Percentiles rank a stretch among this genome's conserved stretches.
These are phyloP conservation scores for Geodia barretti DNA, from an alignment of 37 sponge, comb jelly and placozoan genomes.

Conservation along the genomic window DNA sequence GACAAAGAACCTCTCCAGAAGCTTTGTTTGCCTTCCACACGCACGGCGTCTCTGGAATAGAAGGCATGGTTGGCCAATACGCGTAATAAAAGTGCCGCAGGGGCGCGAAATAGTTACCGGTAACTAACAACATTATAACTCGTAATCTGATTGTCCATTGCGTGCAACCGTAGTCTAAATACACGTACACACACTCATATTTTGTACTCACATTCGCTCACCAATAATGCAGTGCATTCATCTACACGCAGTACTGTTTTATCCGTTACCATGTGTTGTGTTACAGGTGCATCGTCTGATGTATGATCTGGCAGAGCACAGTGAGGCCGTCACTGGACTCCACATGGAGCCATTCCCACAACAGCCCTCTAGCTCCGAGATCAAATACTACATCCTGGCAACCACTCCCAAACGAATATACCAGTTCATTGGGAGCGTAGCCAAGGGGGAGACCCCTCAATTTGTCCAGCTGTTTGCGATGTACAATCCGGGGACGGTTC, in stretches of 20 bases:
- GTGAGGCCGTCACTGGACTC: constrained; percentile 60
- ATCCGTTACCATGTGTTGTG: background rate
- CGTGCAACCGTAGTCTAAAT: too few species aligned
- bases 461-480: constrained; percentile 40
- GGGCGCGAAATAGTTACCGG: too few species aligned
- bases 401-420: constrained; percentile 73
- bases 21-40: too few species aligned
- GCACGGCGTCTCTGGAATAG: too few species aligned
- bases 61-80: too few species aligned
- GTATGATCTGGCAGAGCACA: constrained; percentile 44
- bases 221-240: too few species aligned
- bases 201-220: too few species aligned
- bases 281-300: constrained; percentile 38
- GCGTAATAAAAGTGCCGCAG: too few species aligned
- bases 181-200: too few species aligned
- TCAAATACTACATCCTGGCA: constrained; percentile 21
- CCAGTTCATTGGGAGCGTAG: constrained; percentile 81
- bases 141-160: too few species aligned
- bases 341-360: constrained; percentile 41
- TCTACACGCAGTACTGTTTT: background rate
- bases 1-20: too few species aligned
- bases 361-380: background rate
- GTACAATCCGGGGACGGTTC: constrained; percentile 51
- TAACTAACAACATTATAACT: too few species aligned
- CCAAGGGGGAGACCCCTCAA: constrained; percentile 27